Base-by-base conservation (phyloP, 1,140 invertebrate genomes). In the Campoletis sonorensis region DNA sequence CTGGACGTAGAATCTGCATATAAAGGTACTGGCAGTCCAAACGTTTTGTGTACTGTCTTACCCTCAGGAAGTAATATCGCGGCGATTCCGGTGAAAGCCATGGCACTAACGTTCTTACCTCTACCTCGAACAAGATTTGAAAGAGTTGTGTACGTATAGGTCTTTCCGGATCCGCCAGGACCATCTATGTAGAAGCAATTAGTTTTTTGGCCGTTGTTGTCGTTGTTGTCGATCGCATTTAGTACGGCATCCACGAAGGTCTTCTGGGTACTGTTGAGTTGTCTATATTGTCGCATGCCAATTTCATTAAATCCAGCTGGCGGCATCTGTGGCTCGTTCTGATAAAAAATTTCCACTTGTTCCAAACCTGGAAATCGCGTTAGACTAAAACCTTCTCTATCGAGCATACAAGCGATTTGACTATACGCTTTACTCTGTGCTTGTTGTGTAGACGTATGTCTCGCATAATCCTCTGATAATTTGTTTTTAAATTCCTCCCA, bases 401-500 rank as follows among this genome's bases (percentile, higher is more conserved):
- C 26, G 4, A 80, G 67, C 67, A 80, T 70, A 15, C 23, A 15
- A 70, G 21, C 68, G 26, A 80, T 80, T 71, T 45, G 30, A 40
- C 3, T 18, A 51, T 80, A 80, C 54, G 76, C n/a, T 61, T 75
- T 72, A 64, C 23, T 80, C 45, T 73, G 40, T 7, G 68, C 79
- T 64, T 26, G 30, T 5, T 58, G 26, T 18, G 37, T 49, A 15
- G 49, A n/a, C 13, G 61, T n/a, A 40, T 30, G 79, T 75, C 71
- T 51, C 37, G 49, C 54, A 26, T 72, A 81, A 81, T 81, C 80
- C 23, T 81, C 71, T 1, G 80, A 81, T 30, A 81, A 23, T 2
- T 67, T 49, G n/a, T 40, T 8, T 51, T 81, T 67, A 21, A 81
- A 81, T 81, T 81, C 27, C 73, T 81, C 45, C 80, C 80, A 81